A percentile compares a stretch with the other conserved stretches of the same genome.
Evolutionary conservation across 2,797 vertebrate genomes (phyloP).

Genomic region (Halcyon badia): DNA sequence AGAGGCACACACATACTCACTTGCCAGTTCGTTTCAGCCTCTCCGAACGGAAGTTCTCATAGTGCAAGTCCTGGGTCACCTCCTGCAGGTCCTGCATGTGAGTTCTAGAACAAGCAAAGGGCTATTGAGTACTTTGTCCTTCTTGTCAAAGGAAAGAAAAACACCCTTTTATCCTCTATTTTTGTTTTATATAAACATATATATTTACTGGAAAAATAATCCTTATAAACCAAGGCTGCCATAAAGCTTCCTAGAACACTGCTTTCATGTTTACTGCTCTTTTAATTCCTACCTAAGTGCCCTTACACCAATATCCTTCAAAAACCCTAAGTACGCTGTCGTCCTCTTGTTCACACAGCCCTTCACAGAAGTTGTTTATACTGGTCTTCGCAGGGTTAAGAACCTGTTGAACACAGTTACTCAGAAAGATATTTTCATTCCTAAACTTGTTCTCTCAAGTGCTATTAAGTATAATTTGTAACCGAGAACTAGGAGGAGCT

Average conservation of each 20-base stretch:
- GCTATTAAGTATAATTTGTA: background rate
- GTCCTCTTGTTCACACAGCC: background rate
- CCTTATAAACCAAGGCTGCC: background rate
- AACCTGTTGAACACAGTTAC: background rate
- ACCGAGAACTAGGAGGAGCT: conserved; percentile 12
- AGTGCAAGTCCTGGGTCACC: conserved; percentile 92
- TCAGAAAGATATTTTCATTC: background rate
- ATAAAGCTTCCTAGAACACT: background rate
- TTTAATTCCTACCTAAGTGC: background rate
- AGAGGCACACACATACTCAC: conserved; percentile 39
- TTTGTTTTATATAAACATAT: background rate
- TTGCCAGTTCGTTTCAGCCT: conserved; percentile 88
- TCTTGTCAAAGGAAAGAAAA: background rate
- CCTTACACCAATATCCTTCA: background rate
- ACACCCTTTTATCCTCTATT: background rate
- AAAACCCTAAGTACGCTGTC: background rate
- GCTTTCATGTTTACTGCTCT: background rate
- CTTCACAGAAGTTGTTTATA: background rate
- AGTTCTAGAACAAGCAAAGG: conserved; percentile 80
- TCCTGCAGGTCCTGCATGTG: conserved; percentile 95
- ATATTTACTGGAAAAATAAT: background rate
- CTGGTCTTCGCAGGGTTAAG: background rate
- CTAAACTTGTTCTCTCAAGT: background rate
- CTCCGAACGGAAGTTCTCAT: conserved; percentile 94
- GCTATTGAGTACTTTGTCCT: background rate